Base-by-base conservation (phyloP, 2,888 invertebrate species). In the Tryphoninae sp. region DNA sequence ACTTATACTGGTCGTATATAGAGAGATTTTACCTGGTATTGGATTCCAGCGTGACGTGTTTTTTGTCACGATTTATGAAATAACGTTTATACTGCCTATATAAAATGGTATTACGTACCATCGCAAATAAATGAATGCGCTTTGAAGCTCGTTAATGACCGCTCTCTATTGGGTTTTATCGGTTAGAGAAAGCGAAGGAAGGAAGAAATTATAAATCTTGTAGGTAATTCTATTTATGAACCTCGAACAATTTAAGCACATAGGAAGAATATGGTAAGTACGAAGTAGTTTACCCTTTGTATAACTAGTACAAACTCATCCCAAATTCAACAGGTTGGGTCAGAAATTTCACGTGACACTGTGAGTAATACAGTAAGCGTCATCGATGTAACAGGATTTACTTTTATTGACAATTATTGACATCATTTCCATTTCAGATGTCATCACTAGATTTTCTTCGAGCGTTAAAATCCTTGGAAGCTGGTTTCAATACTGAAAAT, bases 401-500 rank as follows among this genome's bases (percentile, higher is more conserved):
- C 64, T 23, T 72, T 79, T 74, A 80, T 80, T 77, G 69, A 73
- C 78, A 82, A 62, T 82, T 65, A 74, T 80, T 69, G 68, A 82
- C 62, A 64, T 73, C 19, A 74, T 73, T 72, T 80, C 65, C 51
- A 77, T 69, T 73, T 82, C 78, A 82, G 49, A 82, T 76, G 23
- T 82, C 80, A 77, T 77, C 82, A 42, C 55, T 80, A 22, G 79
- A 55, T 68, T 82, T 82, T 77, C 86, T 88, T n/a, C 83, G 86
- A 61, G 77, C 75, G 26, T 88, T 89, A 49, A 88, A 87, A 83
- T 86, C 87, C 78, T 90, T 90, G 67, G 89, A 84, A 80, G 85
- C 87, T 74, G 91, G 90, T 83, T 92, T 92, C 83, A 93, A 89
- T 81, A 93, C 92, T 67, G 93, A 93, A 86, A 93, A 91, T 85